These are phyloP conservation scores for Daphoenositta chrysoptera DNA, from an alignment of 2,113 vertebrate genomes.

Conservation along the genomic window DNA sequence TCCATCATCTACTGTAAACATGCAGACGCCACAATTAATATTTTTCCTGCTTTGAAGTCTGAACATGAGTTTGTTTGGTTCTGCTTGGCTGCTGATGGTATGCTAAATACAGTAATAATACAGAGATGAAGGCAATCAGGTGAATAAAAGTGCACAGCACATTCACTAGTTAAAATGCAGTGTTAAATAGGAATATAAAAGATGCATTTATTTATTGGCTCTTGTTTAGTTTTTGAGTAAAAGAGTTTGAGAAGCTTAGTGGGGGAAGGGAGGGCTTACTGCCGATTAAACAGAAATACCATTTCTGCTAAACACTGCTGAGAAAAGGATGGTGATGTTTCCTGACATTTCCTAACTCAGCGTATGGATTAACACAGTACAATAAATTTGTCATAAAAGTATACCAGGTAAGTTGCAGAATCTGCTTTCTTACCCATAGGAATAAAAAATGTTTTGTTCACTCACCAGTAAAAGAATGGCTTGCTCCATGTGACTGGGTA, in stretches of 20 bases:
- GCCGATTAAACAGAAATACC: background rate
- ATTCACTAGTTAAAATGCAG: slow-evolving; percentile 39
- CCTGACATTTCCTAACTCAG: background rate
- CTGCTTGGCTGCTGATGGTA: slow-evolving; percentile 77
- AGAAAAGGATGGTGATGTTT: background rate
- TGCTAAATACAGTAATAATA: slow-evolving; percentile 67
- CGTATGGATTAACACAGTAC: background rate
- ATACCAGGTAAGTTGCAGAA: background rate
- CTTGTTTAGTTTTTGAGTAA: slow-evolving; percentile 28
- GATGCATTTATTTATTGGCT: slow-evolving; percentile 48
- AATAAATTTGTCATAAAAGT: background rate
- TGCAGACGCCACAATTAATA: slow-evolving; percentile 76
- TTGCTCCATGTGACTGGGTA: background rate
- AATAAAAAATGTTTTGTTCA: background rate
- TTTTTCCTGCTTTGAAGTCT: slow-evolving; percentile 78
- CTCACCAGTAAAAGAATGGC: background rate
- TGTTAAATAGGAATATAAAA: slow-evolving; percentile 40
- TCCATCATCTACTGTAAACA: slow-evolving; percentile 64
- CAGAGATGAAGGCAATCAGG: slow-evolving; percentile 47
- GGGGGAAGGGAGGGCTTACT: background rate
- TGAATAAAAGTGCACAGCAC: slow-evolving; percentile 50
- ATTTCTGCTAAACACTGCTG: background rate
- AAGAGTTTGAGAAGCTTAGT: slow-evolving; percentile 10
- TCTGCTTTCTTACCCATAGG: background rate
- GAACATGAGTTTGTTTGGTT: slow-evolving; percentile 77